Evolutionary conservation across 2,113 vertebrate species (phyloP), one percentile per base, ranked within the genome.

Genomic region (Canis aureus): DNA sequence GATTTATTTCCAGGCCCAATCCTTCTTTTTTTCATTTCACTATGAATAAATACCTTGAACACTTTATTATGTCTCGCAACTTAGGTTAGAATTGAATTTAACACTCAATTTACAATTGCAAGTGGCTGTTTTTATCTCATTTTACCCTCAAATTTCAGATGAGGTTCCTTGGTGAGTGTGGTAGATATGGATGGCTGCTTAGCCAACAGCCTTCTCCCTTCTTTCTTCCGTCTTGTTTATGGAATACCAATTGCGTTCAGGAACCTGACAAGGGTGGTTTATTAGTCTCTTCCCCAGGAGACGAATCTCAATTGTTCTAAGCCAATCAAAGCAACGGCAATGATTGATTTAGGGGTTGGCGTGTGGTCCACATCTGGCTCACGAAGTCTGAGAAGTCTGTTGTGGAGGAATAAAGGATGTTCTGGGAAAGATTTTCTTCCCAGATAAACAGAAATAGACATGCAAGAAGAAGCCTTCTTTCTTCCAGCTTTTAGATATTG

Each of bases 61-160:
- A 64, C 32, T 5, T 19, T 25, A 73, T 59, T 67, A 67, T 32
- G 38, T 32, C 85, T 92, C 81, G 23, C 32, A 89, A 38, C 55
- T 76, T 76, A 91, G 79, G 67, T 57, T 87, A 66, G 69, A 94
- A 86, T 93, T 74, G 80, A 92, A 95, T 20, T 43, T 60, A 67
- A 87, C 79, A 49, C 15, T 84, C 80, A 96, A 71, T 64, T 96
- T 90, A 9, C 1, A n/a, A 20, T 94, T 85, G n/a, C 55, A 79
- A 90, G 62, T 64, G 66, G 8, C 49, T 43, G 53, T 95, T 80
- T 79, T 5, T 13, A 55, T 55, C 60, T 78, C 29, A 32, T 43
- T 29, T 69, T 67, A 22, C 27, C 7, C 8, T 88, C 83, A 60
- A 83, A 76, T 76, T 59, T 83, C 60, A 5, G 51, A 35, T 10